Evolutionary conservation across 1,140 invertebrate species (phyloP).

Genomic region (Drosophila novamexicana): DNA sequence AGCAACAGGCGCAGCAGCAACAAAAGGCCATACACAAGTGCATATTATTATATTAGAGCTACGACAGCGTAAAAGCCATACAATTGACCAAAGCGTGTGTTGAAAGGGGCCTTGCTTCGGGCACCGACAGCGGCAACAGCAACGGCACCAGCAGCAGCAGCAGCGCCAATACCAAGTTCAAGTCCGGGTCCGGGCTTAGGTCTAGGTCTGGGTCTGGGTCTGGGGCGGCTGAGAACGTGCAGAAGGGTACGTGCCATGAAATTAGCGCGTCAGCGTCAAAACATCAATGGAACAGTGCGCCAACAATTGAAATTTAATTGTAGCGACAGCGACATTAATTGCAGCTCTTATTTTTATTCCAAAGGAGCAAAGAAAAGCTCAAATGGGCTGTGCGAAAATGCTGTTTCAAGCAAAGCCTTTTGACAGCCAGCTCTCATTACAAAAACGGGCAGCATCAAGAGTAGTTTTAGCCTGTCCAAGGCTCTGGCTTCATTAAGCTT

Average conservation of each 20-base stretch:
- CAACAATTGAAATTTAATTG: slow-evolving; percentile 77
- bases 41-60: slow-evolving; percentile 78
- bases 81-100: slow-evolving; percentile 61
- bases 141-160: not conserved
- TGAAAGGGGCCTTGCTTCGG: slow-evolving; percentile 25
- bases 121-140: slow-evolving; percentile 5
- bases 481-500: slow-evolving; percentile 64
- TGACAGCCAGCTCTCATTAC: slow-evolving; percentile 34
- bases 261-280: slow-evolving; percentile 68
- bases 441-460: slow-evolving; percentile 46
- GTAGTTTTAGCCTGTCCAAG: slow-evolving; percentile 6
- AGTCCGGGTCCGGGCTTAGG: not conserved
- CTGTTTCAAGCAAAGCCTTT: not conserved
- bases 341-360: slow-evolving; percentile 18
- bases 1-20: slow-evolving; percentile 30
- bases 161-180: slow-evolving; percentile 12
- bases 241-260: slow-evolving; percentile 51
- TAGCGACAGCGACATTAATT: slow-evolving; percentile 63
- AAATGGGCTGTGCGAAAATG: slow-evolving; percentile 6
- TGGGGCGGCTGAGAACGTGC: slow-evolving; percentile 14
- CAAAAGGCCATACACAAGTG: slow-evolving; percentile 62
- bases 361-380: not conserved
- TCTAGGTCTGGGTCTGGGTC: slow-evolving; percentile 19
- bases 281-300: slow-evolving; percentile 62
- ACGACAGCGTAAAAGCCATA: slow-evolving; percentile 66